A percentile compares a stretch with the other conserved stretches of the same genome.
Conservation (phyloP, 37 sponge, comb jelly and placozoan species). For the Ianthella basta region DNA sequence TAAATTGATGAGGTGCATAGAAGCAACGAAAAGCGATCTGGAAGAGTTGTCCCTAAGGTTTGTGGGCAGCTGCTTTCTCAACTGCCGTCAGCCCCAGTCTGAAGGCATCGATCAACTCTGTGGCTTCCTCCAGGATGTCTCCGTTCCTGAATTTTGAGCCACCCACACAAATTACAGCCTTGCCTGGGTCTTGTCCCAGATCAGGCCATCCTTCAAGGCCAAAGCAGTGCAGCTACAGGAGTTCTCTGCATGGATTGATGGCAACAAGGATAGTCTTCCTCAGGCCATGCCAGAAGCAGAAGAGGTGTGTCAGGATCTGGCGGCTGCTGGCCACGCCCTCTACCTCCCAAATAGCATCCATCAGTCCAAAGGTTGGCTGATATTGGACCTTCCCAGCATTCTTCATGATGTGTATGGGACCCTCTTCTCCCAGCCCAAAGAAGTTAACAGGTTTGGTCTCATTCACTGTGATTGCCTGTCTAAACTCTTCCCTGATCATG, state of each 20-base stretch:
- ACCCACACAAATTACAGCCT: too few species aligned
- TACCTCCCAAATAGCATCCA: neutral
- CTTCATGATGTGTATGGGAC: slow-evolving; percentile 29
- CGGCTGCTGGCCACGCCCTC: slow-evolving; percentile 14
- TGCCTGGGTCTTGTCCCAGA: too few species aligned
- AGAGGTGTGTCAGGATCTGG: slow-evolving; percentile 18
- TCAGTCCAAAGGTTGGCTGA: slow-evolving; percentile 4
- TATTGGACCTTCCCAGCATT: slow-evolving; percentile 8
- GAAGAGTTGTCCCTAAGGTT: too few species aligned
- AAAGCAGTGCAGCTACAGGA: neutral
- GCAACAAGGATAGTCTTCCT: neutral
- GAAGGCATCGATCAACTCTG: too few species aligned
- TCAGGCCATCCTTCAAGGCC: too few species aligned
- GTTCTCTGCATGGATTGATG: slow-evolving; percentile 3
- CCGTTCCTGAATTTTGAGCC: too few species aligned
- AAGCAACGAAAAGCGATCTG: too few species aligned
- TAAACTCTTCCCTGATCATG: neutral
- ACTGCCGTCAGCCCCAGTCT: too few species aligned
- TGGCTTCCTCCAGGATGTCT: too few species aligned
- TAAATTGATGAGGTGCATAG: too few species aligned
- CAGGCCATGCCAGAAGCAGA: neutral
- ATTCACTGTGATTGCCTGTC: neutral
- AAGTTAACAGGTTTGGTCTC: slow-evolving; percentile 19
- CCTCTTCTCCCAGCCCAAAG: neutral
- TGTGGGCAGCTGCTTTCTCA: too few species aligned